Percentiles rank a stretch among this genome's conserved stretches.
Conservation (phyloP, 2,113 vertebrate genomes). For the Tricholaema leucomelas region DNA sequence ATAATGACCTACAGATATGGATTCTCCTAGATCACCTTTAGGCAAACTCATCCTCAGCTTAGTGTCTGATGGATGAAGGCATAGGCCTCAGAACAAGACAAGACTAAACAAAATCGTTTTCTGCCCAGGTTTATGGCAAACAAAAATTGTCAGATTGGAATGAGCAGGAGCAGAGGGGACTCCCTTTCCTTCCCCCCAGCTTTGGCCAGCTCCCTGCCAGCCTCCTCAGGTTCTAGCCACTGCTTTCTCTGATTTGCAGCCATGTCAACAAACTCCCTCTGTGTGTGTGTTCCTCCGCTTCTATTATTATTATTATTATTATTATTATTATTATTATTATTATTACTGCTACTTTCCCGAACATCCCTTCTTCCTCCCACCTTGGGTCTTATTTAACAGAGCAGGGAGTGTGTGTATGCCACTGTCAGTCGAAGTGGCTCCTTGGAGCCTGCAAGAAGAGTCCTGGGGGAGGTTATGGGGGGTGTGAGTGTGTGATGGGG, state of each 20-base stretch:
- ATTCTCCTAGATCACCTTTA: neutral
- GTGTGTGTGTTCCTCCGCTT: neutral
- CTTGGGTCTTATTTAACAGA: neutral
- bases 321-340: neutral
- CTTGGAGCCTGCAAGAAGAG: neutral
- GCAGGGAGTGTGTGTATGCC: neutral
- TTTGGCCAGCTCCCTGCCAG: neutral
- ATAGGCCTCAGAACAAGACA: conserved; percentile 13
- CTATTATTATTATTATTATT: neutral
- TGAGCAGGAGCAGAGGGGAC: conserved; percentile 17
- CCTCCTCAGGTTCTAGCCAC: neutral
- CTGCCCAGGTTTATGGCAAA: neutral
- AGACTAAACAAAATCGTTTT: conserved; percentile 14
- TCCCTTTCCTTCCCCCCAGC: neutral
- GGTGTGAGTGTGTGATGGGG: neutral
- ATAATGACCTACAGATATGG: neutral
- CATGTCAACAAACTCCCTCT: conserved; percentile 12
- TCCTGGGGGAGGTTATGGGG: no score
- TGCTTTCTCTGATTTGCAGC: conserved; percentile 23
- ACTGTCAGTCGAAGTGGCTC: neutral
- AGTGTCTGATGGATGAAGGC: conserved; percentile 45
- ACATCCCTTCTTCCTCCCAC: neutral
- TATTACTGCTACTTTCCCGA: neutral
- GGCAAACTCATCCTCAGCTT: conserved; percentile 34
- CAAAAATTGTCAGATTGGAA: conserved; percentile 25